Conservation (phyloP, 1,140 invertebrate genomes). For the Ctenoplectra terminalis region DNA sequence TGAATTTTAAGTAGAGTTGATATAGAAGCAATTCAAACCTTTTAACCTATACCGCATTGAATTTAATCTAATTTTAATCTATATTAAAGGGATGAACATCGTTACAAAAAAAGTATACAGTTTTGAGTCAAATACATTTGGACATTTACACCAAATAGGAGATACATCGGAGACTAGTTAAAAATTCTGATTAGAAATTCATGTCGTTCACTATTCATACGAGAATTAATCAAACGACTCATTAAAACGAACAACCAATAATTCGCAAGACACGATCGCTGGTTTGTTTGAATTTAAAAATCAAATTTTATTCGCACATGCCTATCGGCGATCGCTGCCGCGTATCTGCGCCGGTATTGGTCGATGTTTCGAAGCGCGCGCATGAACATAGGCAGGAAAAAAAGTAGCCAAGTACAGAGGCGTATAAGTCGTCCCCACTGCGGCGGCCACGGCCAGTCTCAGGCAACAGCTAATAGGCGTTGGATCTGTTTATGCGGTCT, state of each 20-base stretch:
- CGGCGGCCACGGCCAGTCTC: slow-evolving; percentile 40
- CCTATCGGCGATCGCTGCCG: neutral
- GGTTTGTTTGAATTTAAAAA: slow-evolving; percentile 16
- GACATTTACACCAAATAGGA: neutral
- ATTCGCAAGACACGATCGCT: neutral
- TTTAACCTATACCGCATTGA: neutral
- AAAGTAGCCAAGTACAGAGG: slow-evolving; percentile 35
- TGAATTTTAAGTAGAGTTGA: neutral
- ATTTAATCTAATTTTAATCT: neutral
- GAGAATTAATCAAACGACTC: neutral
- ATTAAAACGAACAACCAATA: neutral
- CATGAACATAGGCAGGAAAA: slow-evolving; percentile 17
- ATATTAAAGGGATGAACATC: neutral
- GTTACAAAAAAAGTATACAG: neutral
- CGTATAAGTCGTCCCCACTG: slow-evolving; percentile 53
- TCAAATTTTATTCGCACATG: slow-evolving; percentile 2
- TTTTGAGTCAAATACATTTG: neutral
- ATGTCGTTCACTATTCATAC: too few species aligned
- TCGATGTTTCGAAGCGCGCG: slow-evolving; percentile 25
- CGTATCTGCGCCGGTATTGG: slow-evolving; percentile 26
- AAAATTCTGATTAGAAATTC: too few species aligned
- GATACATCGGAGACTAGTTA: neutral
- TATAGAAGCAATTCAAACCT: neutral
- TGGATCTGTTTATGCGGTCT: slow-evolving; percentile 9
- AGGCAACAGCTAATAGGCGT: neutral